Evolutionary conservation across 2,888 invertebrate genomes (phyloP), one percentile per base, ranked within the genome.

Genomic region (Lobophora halterata): DNA sequence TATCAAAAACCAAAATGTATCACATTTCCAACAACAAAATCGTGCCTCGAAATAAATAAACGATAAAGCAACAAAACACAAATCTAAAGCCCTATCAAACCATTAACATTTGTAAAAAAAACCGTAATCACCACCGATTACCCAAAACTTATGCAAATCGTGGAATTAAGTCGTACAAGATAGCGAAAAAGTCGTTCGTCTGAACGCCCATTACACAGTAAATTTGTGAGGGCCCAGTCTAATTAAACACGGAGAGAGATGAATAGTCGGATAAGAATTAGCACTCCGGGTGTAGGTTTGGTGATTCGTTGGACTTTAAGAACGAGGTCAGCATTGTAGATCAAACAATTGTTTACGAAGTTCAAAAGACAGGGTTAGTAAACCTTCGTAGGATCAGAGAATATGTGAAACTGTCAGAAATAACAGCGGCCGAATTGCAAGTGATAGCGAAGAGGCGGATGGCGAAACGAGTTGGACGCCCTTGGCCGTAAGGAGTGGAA

Each of bases 181-280:
- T 29, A 24, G 29, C 30, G 25, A 46, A 37, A 46, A 42, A 57
- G 32, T 62, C 60, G 62, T 60, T 19, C 54, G 68, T 68, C 61
- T 60, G 34, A 40, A 0, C 8, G 1, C 12, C 24, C 35, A 34
- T 33, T 44, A 47, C 49, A 33, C 24, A 51, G 51, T 54, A 62
- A 59, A 59, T 69, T 69, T 60, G 60, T 58, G 61, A 58, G 58
- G 64, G 61, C 65, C 65, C 52, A 66, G 72, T 73, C 73, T 79
- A 80, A 80, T 80, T 79, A 79, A 76, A 79, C 69, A 71, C 68
- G 64, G 60, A 70, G 74, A 75, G 72, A 75, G 79, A 79, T 79
- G 77, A 71, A 75, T 72, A 58, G 60, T 50, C 44, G 59, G 76
- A 77, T 79, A 77, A 77, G 78, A 73, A 74, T 71, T 73, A 76